Evolutionary conservation across 2,888 invertebrate genomes (phyloP).

Genomic region (Corythucha ciliata): DNA sequence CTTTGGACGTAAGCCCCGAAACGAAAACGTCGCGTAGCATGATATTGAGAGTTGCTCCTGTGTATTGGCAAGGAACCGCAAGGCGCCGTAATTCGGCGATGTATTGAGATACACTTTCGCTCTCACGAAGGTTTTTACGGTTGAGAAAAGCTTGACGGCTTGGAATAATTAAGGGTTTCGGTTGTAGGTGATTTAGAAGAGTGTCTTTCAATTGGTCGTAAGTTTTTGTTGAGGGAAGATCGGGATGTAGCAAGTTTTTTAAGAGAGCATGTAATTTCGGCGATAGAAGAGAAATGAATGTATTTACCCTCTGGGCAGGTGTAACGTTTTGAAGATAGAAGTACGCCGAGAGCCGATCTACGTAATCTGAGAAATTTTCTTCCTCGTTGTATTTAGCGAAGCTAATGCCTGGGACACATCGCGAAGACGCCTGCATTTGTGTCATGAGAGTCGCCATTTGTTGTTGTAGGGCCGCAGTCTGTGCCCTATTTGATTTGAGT

Average conservation of each 20-base stretch:
- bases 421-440: too few relatives aligned
- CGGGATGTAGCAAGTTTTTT: not conserved
- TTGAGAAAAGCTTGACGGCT: slow-evolving; percentile 4
- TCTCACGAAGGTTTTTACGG: slow-evolving; percentile 3
- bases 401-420: too few relatives aligned
- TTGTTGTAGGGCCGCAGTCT: too few relatives aligned
- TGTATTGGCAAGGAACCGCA: not conserved
- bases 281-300: not conserved
- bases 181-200: not conserved
- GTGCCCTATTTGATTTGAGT: too few relatives aligned
- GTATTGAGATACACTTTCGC: not conserved
- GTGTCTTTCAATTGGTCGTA: not conserved
- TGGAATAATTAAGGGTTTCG: too few relatives aligned
- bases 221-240: not conserved
- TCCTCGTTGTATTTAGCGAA: too few relatives aligned
- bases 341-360: too few relatives aligned
- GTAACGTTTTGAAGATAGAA: too few relatives aligned
- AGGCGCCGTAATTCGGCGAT: not conserved
- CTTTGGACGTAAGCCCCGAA: not conserved
- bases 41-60: not conserved
- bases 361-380: too few relatives aligned
- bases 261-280: not conserved
- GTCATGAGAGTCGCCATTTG: too few relatives aligned
- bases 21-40: slow-evolving; percentile 5
- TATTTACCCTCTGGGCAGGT: too few relatives aligned